A percentile compares a stretch with the other conserved stretches of the same genome.
Conservation (phyloP, 2,888 invertebrate species). For the Epirrhoe alternata region DNA sequence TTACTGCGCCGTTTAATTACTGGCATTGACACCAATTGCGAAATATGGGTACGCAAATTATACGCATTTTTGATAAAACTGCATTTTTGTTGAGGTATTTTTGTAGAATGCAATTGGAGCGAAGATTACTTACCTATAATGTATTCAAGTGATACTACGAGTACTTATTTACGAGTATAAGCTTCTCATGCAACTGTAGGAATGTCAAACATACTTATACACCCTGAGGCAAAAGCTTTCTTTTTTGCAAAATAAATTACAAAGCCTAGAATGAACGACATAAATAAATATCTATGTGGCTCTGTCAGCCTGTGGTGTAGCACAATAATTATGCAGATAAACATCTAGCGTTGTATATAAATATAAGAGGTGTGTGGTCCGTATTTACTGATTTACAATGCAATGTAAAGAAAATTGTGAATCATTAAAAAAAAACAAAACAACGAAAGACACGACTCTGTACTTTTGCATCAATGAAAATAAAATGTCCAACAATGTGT, state of each 20-base stretch:
- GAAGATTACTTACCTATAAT: background rate
- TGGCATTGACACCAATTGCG: conserved; percentile 35
- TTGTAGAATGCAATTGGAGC: background rate
- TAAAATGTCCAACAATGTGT: too few relatives aligned
- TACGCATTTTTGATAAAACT: conserved; percentile 11
- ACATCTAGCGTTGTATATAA: conserved; percentile 12
- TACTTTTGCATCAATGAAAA: too few relatives aligned
- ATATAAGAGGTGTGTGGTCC: conserved; percentile 14
- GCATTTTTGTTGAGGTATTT: conserved; percentile 15
- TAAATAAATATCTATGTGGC: conserved; percentile 19
- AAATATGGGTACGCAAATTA: conserved; percentile 33
- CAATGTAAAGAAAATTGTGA: background rate
- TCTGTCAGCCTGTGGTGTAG: conserved; percentile 15
- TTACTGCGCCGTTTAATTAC: conserved; percentile 28
- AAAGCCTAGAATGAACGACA: conserved; percentile 11
- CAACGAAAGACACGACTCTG: background rate
- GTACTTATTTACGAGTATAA: background rate
- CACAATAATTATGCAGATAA: conserved; percentile 27
- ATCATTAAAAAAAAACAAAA: background rate
- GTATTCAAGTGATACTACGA: background rate
- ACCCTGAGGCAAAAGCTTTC: conserved; percentile 6
- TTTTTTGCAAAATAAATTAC: conserved; percentile 24
- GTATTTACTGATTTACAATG: background rate
- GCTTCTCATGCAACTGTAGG: background rate
- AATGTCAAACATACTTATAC: background rate